Conservation (phyloP, 2,113 vertebrate genomes). For the Morone chrysops region DNA sequence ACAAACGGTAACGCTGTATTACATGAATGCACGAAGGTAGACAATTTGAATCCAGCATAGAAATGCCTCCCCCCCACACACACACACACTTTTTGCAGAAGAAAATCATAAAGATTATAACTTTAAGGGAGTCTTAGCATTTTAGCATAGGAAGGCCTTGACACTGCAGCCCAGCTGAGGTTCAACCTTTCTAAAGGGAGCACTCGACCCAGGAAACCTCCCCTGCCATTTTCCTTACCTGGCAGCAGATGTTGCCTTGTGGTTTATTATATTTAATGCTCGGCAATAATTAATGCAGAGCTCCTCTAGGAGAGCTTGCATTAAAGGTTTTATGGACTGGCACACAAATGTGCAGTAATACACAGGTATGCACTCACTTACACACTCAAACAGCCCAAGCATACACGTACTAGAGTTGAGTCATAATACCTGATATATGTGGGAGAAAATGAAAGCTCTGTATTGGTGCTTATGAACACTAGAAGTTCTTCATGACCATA, state of each 20-base stretch:
- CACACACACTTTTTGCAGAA: no score
- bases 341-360: background rate
- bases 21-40: no score
- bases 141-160: background rate
- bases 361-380: slow-evolving; percentile 3
- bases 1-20: no score
- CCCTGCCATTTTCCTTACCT: slow-evolving; percentile 42
- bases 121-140: background rate
- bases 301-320: slow-evolving; percentile 17
- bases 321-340: slow-evolving; percentile 35
- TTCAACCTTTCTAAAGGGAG: slow-evolving; percentile 45
- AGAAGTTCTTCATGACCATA: slow-evolving; percentile 18
- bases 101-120: background rate
- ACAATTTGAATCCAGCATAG: no score
- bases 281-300: slow-evolving; percentile 66
- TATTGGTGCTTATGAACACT: slow-evolving; percentile 20
- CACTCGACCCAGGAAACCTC: slow-evolving; percentile 49
- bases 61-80: no score
- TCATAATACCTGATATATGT: slow-evolving; percentile 24
- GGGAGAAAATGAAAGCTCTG: slow-evolving; percentile 29
- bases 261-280: slow-evolving; percentile 36
- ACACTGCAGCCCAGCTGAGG: slow-evolving; percentile 22
- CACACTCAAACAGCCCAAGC: background rate
- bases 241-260: slow-evolving; percentile 64
- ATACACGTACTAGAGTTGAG: slow-evolving; percentile 9